phyloP scores from a whole-genome alignment of 2,888 invertebrate species.

The Hypomecis punctinalis region DNA sequence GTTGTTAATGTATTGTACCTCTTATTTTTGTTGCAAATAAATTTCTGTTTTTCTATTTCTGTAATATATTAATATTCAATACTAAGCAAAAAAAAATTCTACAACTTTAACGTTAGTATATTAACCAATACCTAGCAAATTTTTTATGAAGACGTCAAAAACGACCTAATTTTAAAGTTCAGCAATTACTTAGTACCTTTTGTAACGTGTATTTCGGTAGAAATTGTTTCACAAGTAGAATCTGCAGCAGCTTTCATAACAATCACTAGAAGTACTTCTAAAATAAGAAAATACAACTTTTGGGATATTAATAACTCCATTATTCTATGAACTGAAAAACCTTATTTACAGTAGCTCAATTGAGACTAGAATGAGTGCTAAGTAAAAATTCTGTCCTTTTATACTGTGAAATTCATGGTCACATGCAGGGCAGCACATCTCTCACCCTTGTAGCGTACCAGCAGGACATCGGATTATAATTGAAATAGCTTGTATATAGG shows the following conservation, averaged over 20 bases:
- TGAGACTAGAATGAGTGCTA: slow-evolving; percentile 26
- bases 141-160: no score
- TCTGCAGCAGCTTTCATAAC: slow-evolving; percentile 70
- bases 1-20: no score
- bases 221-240: slow-evolving; percentile 93
- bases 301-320: slow-evolving; percentile 43
- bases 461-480: slow-evolving; percentile 47
- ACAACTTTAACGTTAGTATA: no score
- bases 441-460: slow-evolving; percentile 42
- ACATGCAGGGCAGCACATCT: slow-evolving; percentile 9
- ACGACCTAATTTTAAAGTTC: slow-evolving; percentile 2
- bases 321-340: slow-evolving; percentile 12
- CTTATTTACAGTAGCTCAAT: slow-evolving; percentile 9
- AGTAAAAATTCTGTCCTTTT: slow-evolving; percentile 23
- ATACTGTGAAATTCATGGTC: slow-evolving; percentile 22
- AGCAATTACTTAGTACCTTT: slow-evolving; percentile 83
- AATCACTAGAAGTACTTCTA: slow-evolving; percentile 45
- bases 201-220: slow-evolving; percentile 93
- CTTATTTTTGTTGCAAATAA: no score
- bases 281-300: slow-evolving; percentile 39
- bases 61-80: no score
- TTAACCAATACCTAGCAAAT: no score
- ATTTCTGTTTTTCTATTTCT: no score
- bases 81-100: no score
- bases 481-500: slow-evolving; percentile 42